Evolutionary conservation across 2,888 invertebrate genomes (phyloP).

Genomic region (Amblyteles armatorius): DNA sequence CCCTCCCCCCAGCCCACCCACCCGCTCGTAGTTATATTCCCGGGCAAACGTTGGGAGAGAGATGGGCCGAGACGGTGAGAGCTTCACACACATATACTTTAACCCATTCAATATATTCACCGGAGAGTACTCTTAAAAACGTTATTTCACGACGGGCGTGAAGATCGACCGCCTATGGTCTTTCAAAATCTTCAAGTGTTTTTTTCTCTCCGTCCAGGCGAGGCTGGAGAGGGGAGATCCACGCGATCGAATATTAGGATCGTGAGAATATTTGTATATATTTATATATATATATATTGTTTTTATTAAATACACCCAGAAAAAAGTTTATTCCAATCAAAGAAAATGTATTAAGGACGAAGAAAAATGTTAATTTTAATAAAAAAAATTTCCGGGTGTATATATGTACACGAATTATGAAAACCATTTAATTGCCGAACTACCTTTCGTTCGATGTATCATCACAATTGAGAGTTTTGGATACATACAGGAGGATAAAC

Average conservation of each 20-base stretch:
- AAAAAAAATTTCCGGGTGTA: too few relatives aligned
- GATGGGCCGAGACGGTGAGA: constrained; percentile 48
- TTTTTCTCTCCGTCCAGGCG: neutral
- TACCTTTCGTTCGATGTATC: neutral
- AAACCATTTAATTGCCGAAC: neutral
- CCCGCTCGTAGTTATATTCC: constrained; percentile 52
- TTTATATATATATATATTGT: too few relatives aligned
- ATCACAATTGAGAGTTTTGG: constrained; percentile 19
- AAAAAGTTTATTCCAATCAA: too few relatives aligned
- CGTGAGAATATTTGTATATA: neutral
- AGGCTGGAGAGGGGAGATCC: neutral
- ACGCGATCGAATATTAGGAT: neutral
- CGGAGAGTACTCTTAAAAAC: constrained; percentile 59
- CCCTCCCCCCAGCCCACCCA: neutral
- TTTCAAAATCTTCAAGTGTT: constrained; percentile 51
- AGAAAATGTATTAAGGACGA: too few relatives aligned
- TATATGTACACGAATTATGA: neutral
- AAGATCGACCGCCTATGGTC: constrained; percentile 28
- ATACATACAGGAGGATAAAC: constrained; percentile 18
- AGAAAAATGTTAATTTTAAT: too few relatives aligned
- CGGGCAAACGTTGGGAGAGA: constrained; percentile 32
- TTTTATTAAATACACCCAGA: too few relatives aligned
- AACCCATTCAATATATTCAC: constrained; percentile 65
- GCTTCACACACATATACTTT: constrained; percentile 62
- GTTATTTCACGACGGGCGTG: constrained; percentile 14